Percentiles rank a stretch among this genome's conserved stretches.
These are phyloP conservation scores for Pithys albifrons DNA, from an alignment of 2,113 vertebrate genomes.

Conservation along the genomic window DNA sequence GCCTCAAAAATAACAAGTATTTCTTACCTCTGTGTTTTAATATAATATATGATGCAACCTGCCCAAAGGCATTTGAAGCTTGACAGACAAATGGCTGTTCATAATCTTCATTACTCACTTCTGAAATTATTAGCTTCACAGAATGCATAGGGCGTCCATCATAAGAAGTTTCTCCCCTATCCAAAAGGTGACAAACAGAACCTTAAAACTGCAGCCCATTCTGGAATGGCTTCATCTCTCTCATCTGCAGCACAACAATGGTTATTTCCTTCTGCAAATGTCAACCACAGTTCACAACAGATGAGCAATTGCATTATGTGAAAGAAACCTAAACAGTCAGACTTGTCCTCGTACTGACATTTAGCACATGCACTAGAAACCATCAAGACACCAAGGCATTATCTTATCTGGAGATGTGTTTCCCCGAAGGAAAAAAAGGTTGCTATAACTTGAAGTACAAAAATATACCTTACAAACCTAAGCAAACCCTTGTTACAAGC, in stretches of 20 bases:
- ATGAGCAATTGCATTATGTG: not conserved
- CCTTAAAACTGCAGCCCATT: not conserved
- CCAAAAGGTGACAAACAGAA: not conserved
- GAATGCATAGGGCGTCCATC: slow-evolving; percentile 8
- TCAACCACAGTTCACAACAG: not conserved
- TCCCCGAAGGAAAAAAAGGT: not conserved
- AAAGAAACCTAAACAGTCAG: not conserved
- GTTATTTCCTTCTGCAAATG: not conserved
- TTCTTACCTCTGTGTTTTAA: slow-evolving; percentile 80
- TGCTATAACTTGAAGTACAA: not conserved
- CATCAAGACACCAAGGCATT: not conserved
- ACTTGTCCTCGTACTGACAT: not conserved
- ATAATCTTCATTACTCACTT: slow-evolving; percentile 80
- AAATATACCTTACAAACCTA: not conserved
- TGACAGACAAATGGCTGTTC: slow-evolving; percentile 78
- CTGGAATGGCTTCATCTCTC: not conserved
- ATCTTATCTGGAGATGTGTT: not conserved
- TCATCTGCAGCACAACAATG: not conserved
- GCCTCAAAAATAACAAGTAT: not conserved
- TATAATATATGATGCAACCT: slow-evolving; percentile 66
- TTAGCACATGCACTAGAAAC: not conserved
- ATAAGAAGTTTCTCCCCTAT: not conserved
- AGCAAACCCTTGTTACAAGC: not conserved
- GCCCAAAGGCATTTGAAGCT: slow-evolving; percentile 33
- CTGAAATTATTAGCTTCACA: slow-evolving; percentile 66